A percentile compares a stretch with the other conserved stretches of the same genome.
Conservation (phyloP, 2,797 vertebrate genomes). For the Crenichthys baileyi region DNA sequence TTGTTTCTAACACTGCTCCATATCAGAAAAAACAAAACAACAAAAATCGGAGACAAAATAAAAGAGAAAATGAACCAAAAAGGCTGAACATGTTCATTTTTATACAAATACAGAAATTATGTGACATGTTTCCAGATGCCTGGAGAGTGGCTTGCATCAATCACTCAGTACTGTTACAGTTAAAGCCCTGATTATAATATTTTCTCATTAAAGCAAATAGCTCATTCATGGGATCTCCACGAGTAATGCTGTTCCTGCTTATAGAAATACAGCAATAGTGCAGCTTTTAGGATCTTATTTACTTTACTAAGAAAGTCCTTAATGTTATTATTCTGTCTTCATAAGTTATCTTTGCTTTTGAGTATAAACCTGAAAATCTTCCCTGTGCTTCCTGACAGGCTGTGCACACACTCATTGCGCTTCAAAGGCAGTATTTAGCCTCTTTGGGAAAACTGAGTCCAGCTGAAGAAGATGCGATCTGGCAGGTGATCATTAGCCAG, state of each 20-base stretch:
- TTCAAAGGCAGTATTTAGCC: slow-evolving; percentile 88
- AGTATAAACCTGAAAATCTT: not conserved
- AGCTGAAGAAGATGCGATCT: slow-evolving; percentile 89
- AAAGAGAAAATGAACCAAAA: too few relatives aligned
- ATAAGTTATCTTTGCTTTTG: not conserved
- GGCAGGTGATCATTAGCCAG: slow-evolving; percentile 95
- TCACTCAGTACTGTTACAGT: too few relatives aligned
- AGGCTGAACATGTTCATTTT: too few relatives aligned
- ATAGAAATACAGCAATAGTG: not conserved
- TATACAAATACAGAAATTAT: too few relatives aligned
- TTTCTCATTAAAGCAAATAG: not conserved
- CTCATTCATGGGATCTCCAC: not conserved
- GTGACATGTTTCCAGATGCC: too few relatives aligned
- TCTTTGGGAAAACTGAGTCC: slow-evolving; percentile 88
- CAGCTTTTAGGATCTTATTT: not conserved
- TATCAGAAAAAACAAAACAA: too few relatives aligned
- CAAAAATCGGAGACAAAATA: too few relatives aligned
- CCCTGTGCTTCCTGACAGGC: slow-evolving; percentile 78
- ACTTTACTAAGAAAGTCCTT: not conserved
- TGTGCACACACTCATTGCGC: slow-evolving; percentile 89
- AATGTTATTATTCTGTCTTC: not conserved
- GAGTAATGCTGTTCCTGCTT: not conserved
- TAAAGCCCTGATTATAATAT: not conserved
- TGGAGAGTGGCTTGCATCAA: too few relatives aligned
- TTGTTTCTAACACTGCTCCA: too few relatives aligned